Percentiles rank a stretch among this genome's conserved stretches.
Conservation (phyloP, 2,888 invertebrate genomes). For the Synanthedon andrenaeformis region DNA sequence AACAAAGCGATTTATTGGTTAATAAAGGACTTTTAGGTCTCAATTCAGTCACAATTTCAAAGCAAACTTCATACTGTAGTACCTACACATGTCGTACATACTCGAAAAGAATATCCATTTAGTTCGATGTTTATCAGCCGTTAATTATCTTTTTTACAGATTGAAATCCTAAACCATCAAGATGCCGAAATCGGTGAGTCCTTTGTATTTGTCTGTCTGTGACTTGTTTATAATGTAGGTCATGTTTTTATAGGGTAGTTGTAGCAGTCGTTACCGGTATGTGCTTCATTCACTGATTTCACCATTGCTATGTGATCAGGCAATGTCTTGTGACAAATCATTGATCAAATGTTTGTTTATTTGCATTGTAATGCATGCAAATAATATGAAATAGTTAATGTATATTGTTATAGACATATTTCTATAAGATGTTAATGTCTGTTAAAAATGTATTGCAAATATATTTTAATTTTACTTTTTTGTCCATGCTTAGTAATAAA, state of each 20-base stretch:
- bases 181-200: slow-evolving; percentile 76
- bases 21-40: slow-evolving; percentile 12
- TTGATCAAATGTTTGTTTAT: slow-evolving; percentile 18
- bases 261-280: neutral
- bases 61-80: slow-evolving; percentile 31
- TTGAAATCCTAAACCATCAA: slow-evolving; percentile 65
- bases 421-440: neutral
- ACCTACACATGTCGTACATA: neutral
- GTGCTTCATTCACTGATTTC: slow-evolving; percentile 38
- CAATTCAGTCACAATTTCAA: slow-evolving; percentile 29
- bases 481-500: slow-evolving; percentile 16
- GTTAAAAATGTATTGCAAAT: too few relatives aligned
- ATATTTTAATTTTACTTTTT: slow-evolving; percentile 13
- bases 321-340: slow-evolving; percentile 25
- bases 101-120: neutral
- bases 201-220: neutral
- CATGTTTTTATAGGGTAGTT: slow-evolving; percentile 1
- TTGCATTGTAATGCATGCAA: slow-evolving; percentile 4
- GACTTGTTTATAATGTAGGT: neutral
- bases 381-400: neutral
- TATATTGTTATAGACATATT: neutral
- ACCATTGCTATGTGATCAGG: slow-evolving; percentile 49
- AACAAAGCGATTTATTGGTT: slow-evolving; percentile 12
- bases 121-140: slow-evolving; percentile 21
- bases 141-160: slow-evolving; percentile 50